These are phyloP conservation scores for Apodemia duryi DNA, from an alignment of 2,888 invertebrate genomes.

Conservation along the genomic window DNA sequence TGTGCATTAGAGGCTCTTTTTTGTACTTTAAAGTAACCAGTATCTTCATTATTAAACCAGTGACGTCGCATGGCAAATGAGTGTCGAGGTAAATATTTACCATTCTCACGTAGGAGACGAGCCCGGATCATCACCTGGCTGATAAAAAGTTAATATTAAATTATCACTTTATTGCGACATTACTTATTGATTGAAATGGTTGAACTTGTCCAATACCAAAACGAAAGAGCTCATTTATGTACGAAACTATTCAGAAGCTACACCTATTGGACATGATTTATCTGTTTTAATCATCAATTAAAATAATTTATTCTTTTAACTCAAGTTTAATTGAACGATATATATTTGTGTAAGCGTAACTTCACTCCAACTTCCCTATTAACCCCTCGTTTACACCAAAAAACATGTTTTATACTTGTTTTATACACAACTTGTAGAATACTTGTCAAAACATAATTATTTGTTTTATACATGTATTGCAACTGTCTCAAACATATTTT, in stretches of 20 bases:
- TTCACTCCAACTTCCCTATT: neutral
- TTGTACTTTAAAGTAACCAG: slow-evolving; percentile 96
- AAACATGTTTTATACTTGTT: no score
- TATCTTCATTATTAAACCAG: slow-evolving; percentile 97
- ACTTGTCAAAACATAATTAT: no score
- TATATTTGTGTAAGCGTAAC: no score
- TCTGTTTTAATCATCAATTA: no score
- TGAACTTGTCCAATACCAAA: no score
- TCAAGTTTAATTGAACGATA: neutral
- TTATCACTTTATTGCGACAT: slow-evolving; percentile 5
- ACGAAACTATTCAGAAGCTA: no score
- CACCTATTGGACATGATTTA: no score
- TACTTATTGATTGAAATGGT: neutral
- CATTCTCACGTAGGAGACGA: slow-evolving; percentile 95
- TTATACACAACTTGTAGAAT: no score
- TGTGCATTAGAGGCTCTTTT: slow-evolving; percentile 90
- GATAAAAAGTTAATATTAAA: slow-evolving; percentile 20
- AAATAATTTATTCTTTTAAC: neutral
- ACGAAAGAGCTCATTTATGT: no score
- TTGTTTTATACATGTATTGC: no score
- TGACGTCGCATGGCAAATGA: slow-evolving; percentile 95
- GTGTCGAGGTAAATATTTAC: slow-evolving; percentile 95
- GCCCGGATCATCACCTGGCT: slow-evolving; percentile 97
- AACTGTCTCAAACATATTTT: no score
- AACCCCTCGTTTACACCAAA: no score